phyloP scores from a whole-genome alignment of 2,113 vertebrate genomes.

The Noctilio leporinus region DNA sequence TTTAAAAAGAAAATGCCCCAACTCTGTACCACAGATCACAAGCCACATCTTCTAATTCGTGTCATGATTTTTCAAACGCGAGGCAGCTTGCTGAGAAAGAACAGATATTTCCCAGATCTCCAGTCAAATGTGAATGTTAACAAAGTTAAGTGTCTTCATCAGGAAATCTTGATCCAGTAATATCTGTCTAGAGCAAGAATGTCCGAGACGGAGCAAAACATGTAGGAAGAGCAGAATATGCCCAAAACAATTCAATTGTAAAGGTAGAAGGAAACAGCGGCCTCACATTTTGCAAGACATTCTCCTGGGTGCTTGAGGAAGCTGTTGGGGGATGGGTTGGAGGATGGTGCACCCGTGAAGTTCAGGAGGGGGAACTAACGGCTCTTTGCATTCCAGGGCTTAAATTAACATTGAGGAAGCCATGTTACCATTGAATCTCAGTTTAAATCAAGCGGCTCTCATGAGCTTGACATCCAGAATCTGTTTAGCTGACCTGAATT shows the following conservation, averaged over 20 bases:
- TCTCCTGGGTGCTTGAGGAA: too few species aligned
- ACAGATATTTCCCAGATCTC: neutral
- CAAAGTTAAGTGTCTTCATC: neutral
- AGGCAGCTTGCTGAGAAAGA: neutral
- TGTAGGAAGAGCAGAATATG: neutral
- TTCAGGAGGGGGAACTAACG: neutral
- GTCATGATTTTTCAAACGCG: neutral
- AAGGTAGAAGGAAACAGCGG: neutral
- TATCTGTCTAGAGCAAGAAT: neutral
- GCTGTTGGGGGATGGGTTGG: rapidly evolving
- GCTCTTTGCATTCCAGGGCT: neutral
- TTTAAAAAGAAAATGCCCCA: neutral
- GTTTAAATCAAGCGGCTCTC: neutral
- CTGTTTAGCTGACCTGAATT: neutral
- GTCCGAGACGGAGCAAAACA: neutral
- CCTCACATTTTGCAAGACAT: neutral
- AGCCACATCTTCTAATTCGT: neutral
- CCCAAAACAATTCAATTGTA: neutral
- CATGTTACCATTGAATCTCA: neutral
- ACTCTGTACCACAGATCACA: neutral
- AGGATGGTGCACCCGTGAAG: neutral
- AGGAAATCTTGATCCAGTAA: neutral
- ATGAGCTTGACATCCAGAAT: neutral
- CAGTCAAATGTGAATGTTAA: neutral
- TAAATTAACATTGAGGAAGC: neutral